Evolutionary conservation across 2,113 vertebrate genomes (phyloP), one percentile per base, ranked within the genome.

Genomic region (Callipepla squamata): DNA sequence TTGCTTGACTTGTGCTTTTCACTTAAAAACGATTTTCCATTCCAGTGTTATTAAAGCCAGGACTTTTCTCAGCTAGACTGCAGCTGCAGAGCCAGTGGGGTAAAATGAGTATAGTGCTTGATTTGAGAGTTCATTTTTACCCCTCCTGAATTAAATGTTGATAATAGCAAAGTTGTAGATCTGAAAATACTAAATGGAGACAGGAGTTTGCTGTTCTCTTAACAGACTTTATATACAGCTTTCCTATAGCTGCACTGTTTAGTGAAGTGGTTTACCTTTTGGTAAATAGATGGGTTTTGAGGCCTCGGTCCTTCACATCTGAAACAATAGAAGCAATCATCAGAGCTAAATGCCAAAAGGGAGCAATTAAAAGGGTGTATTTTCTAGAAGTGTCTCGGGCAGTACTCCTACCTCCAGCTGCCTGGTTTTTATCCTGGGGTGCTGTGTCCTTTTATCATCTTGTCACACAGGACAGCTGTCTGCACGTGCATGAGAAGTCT

Each of bases 1-100:
- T 89, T 94, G 42, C 76, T 79, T 77, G 70, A 68, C 57, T 89
- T 91, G 77, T 90, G 72, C 47, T 87, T 94, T 90, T 92, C 38
- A 17, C 75, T 92, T 85, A 45, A 74, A 62, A 87, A 45, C 1
- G 1, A 32, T 86, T 61, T 90, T 92, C 53, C 34, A 83, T 83
- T 81, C 48, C 58, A 89, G 36, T 40, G 1, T 89, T 91, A 81
- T 94, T 87, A 79, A 57, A 96, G 63, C 65, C 34, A 77, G 80
- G 76, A 84, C 40, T 73, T 72, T 19, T 70, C 42, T 94, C 34
- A 50, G 5, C 66, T 77, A 11, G 90, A 26, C 62, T 81, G 30
- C 61, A 81, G 6, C 59, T 83, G 65, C 67, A 83, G 70, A 88
- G 32, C 28, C 18, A 7, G 20, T 28, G 44, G 40, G 58, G n/a